Evolutionary conservation across 2,888 invertebrate species (phyloP).

Genomic region (Troilus luridus): DNA sequence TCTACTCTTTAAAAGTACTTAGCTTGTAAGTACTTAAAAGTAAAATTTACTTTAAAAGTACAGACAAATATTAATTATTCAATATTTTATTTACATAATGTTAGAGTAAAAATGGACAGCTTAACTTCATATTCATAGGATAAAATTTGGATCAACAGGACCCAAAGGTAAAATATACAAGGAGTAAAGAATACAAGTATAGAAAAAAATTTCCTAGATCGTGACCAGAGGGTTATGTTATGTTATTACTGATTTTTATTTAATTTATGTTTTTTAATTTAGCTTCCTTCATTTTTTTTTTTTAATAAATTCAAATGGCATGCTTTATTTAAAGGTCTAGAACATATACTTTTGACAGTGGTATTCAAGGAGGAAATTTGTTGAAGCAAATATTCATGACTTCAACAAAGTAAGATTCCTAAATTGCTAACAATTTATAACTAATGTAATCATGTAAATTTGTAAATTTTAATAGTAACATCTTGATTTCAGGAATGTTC

Average conservation of each 20-base stretch:
- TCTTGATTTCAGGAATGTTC: conserved; percentile 60
- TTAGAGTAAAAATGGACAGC: no score
- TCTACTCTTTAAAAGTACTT: no score
- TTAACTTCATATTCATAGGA: no score
- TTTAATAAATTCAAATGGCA: conserved; percentile 4
- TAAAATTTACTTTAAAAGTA: no score
- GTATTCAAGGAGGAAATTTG: conserved; percentile 66
- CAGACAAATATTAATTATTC: no score
- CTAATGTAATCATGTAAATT: neutral
- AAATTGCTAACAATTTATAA: neutral
- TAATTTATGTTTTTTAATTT: neutral
- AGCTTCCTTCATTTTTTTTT: neutral
- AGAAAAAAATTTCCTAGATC: no score
- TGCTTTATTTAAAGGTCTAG: conserved; percentile 66
- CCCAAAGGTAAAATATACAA: no score
- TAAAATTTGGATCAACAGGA: no score
- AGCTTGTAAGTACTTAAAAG: no score
- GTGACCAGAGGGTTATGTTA: no score
- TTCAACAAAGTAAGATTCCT: conserved; percentile 63
- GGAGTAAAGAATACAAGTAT: no score
- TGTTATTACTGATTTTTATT: neutral
- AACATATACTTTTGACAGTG: conserved; percentile 67
- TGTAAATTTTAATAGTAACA: neutral
- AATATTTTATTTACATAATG: no score
- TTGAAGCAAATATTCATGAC: conserved; percentile 68